Conservation (phyloP, 2,113 vertebrate species). For the Phylloscopus whistleri region DNA sequence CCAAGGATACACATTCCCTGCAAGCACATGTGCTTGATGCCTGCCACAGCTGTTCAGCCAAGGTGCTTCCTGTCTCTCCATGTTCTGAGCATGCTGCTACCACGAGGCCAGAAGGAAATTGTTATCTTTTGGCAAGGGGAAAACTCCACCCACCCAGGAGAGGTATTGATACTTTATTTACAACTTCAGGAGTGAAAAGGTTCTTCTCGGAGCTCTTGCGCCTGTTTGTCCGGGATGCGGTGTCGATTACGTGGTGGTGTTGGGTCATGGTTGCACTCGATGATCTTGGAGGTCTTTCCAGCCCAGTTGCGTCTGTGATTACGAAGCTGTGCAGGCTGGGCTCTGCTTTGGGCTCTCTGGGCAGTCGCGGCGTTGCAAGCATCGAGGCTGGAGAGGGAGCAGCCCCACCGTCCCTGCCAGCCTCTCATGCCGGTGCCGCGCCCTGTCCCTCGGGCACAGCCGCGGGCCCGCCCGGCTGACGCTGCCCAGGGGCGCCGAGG, state of each 20-base stretch:
- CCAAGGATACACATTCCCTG: fast-evolving
- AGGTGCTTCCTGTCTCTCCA: neutral
- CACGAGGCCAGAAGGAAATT: fast-evolving
- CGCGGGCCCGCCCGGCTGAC: neutral
- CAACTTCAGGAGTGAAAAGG: fast-evolving
- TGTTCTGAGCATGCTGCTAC: neutral
- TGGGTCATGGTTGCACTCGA: neutral
- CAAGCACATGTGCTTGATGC: fast-evolving
- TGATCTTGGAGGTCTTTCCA: no score
- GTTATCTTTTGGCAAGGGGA: neutral
- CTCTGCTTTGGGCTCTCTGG: neutral
- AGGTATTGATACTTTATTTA: neutral
- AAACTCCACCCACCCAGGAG: neutral
- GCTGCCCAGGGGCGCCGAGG: neutral
- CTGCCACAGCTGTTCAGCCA: fast-evolving
- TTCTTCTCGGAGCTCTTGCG: fast-evolving
- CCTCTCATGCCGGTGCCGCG: fast-evolving
- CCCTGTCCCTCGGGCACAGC: neutral
- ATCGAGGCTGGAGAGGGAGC: neutral
- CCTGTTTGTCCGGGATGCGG: neutral
- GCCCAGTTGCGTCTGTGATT: fast-evolving
- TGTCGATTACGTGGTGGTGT: fast-evolving
- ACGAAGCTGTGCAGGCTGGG: neutral
- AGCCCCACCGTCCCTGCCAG: fast-evolving
- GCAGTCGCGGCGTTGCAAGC: neutral